Evolutionary conservation across 1,140 invertebrate genomes (phyloP).

Genomic region (Eufriesea mexicana): DNA sequence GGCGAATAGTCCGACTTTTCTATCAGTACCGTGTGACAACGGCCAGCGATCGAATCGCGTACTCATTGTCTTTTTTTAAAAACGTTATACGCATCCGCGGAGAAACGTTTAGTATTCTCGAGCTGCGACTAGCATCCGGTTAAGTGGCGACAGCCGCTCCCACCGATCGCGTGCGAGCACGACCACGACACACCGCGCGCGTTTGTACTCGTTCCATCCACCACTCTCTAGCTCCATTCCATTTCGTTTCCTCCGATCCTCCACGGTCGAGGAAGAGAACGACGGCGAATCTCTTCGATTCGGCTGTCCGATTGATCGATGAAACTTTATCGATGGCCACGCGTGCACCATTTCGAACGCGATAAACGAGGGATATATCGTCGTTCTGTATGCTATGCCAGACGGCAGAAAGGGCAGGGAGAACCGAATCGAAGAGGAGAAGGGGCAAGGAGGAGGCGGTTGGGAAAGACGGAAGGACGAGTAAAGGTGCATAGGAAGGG

Average conservation of each 20-base stretch:
- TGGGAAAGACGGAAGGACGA: slow-evolving; percentile 37
- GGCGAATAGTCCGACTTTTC: too few relatives aligned
- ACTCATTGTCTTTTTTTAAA: not conserved
- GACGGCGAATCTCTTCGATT: too few relatives aligned
- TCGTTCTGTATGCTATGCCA: slow-evolving; percentile 25
- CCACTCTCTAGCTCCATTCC: slow-evolving; percentile 18
- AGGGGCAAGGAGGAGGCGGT: too few relatives aligned
- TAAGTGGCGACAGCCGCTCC: slow-evolving; percentile 73
- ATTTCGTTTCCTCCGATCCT: slow-evolving; percentile 16
- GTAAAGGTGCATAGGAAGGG: too few relatives aligned
- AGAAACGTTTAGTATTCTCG: slow-evolving; percentile 76
- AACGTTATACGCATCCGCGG: not conserved
- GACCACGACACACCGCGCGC: too few relatives aligned
- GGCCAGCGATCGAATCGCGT: not conserved
- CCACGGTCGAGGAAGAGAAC: not conserved
- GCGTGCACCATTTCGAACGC: slow-evolving; percentile 40
- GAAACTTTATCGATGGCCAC: slow-evolving; percentile 46
- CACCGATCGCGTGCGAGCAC: slow-evolving; percentile 54
- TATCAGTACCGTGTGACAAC: too few relatives aligned
- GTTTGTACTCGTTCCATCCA: slow-evolving; percentile 22
- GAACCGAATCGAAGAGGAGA: too few relatives aligned
- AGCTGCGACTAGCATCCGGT: slow-evolving; percentile 78
- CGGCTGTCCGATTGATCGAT: not conserved
- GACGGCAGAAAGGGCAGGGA: too few relatives aligned
- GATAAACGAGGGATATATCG: slow-evolving; percentile 12